These are phyloP conservation scores for Solenopsis fugax DNA, from an alignment of 1,140 invertebrate genomes.

Conservation along the genomic window DNA sequence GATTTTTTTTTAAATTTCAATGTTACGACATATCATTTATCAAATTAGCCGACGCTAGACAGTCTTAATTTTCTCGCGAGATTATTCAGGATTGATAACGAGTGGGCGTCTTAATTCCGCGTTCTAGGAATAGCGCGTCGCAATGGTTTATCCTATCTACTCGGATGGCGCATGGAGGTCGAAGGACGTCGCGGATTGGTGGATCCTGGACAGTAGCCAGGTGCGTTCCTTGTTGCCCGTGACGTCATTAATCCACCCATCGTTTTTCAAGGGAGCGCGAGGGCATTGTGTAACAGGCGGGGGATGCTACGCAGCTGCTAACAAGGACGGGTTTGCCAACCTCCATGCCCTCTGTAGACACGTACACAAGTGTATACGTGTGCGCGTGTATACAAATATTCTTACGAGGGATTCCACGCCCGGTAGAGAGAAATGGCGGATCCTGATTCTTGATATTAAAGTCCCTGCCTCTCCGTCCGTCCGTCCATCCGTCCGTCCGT, in stretches of 20 bases:
- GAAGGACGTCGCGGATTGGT: conserved; percentile 76
- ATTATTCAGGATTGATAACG: not conserved
- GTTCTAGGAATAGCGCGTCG: conserved; percentile 66
- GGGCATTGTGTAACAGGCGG: conserved; percentile 84
- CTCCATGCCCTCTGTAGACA: conserved; percentile 62
- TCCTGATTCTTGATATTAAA: conserved; percentile 76
- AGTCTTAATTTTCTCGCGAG: not conserved
- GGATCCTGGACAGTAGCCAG: conserved; percentile 82
- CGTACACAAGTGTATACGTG: conserved; percentile 54
- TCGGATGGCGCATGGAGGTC: conserved; percentile 51
- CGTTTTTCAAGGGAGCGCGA: conserved; percentile 81
- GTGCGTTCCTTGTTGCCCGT: conserved; percentile 80
- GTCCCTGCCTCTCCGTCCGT: conserved; percentile 52
- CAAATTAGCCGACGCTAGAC: not conserved
- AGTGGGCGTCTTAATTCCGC: conserved; percentile 20
- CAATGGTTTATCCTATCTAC: conserved; percentile 53
- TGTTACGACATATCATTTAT: not conserved
- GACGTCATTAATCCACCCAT: conserved; percentile 86
- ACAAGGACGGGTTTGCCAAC: conserved; percentile 84
- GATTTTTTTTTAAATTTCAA: conserved; percentile 25
- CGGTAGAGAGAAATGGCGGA: conserved; percentile 79
- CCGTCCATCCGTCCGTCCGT: conserved; percentile 52
- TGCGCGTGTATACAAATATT: conserved; percentile 47
- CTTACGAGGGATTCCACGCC: conserved; percentile 67
- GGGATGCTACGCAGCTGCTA: conserved; percentile 85